phyloP scores from a whole-genome alignment of 2,888 invertebrate species.

The Caenorhabditis sulstoni region DNA sequence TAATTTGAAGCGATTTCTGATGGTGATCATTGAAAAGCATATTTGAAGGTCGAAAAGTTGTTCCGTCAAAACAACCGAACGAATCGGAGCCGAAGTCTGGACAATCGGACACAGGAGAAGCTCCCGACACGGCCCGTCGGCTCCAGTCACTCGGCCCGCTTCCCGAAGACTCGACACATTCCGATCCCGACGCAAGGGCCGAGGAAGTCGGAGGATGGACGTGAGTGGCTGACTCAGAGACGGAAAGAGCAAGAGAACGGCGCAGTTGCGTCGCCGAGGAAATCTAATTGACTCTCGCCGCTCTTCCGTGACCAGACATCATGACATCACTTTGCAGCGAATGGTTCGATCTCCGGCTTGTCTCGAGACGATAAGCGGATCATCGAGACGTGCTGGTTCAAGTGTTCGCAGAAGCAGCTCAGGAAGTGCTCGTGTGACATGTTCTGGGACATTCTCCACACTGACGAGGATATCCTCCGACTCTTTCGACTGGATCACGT shows the following conservation, averaged over 20 bases:
- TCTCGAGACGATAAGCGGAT: constrained; percentile 65
- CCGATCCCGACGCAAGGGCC: constrained; percentile 35
- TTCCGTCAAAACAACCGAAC: constrained; percentile 72
- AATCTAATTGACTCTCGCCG: too few relatives aligned
- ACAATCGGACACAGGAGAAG: constrained; percentile 64
- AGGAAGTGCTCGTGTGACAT: constrained; percentile 67
- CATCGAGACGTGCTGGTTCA: constrained; percentile 70
- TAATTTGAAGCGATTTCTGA: too few relatives aligned
- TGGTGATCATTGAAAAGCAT: too few relatives aligned
- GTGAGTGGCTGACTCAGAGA: constrained; percentile 36
- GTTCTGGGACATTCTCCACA: constrained; percentile 66
- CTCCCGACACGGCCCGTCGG: constrained; percentile 63
- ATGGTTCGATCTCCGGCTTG: constrained; percentile 63
- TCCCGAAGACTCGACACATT: constrained; percentile 56
- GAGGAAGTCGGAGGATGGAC: constrained; percentile 62
- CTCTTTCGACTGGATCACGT: constrained; percentile 67
- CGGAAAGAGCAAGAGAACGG: not conserved
- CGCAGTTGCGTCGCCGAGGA: not conserved
- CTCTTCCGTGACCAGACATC: not conserved
- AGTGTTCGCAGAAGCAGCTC: constrained; percentile 68
- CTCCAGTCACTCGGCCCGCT: constrained; percentile 65
- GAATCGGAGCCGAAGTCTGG: constrained; percentile 69
- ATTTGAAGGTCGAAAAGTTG: constrained; percentile 69
- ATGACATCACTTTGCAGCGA: constrained; percentile 57
- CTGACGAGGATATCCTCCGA: constrained; percentile 61